phyloP scores from a whole-genome alignment of 2,888 invertebrate genomes.

The Erannis defoliaria region DNA sequence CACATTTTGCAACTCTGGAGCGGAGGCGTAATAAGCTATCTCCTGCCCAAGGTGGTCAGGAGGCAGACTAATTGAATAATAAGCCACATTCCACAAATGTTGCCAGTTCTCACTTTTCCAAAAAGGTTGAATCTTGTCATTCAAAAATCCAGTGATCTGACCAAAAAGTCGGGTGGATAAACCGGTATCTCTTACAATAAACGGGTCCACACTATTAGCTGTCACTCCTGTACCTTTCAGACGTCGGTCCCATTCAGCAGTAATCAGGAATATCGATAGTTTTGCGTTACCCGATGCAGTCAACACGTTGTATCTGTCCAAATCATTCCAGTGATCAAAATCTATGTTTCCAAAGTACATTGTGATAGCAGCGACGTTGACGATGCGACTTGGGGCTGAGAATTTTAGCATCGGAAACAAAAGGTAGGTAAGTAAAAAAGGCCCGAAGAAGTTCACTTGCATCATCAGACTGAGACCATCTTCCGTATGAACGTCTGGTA shows the following conservation, averaged over 20 bases:
- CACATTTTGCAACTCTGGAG: slow-evolving; percentile 56
- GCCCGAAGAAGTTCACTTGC: slow-evolving; percentile 91
- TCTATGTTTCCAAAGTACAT: slow-evolving; percentile 80
- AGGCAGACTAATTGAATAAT: slow-evolving; percentile 48
- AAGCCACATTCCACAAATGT: background rate
- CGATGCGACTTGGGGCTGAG: slow-evolving; percentile 87
- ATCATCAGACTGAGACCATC: slow-evolving; percentile 89
- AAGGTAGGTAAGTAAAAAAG: slow-evolving; percentile 90
- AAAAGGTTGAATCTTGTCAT: slow-evolving; percentile 52
- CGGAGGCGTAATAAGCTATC: slow-evolving; percentile 66
- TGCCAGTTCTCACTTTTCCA: slow-evolving; percentile 51
- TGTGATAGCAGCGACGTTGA: slow-evolving; percentile 87
- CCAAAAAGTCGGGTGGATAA: slow-evolving; percentile 55
- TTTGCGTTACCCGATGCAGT: slow-evolving; percentile 77
- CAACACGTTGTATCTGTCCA: slow-evolving; percentile 62
- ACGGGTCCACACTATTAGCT: slow-evolving; percentile 88
- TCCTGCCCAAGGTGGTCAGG: slow-evolving; percentile 69
- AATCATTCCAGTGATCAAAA: slow-evolving; percentile 74
- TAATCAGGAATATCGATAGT: slow-evolving; percentile 88
- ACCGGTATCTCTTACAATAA: slow-evolving; percentile 69
- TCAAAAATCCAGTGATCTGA: slow-evolving; percentile 62
- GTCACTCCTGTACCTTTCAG: slow-evolving; percentile 87
- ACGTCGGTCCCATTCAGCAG: slow-evolving; percentile 84
- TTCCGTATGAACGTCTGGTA: slow-evolving; percentile 80
- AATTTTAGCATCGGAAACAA: slow-evolving; percentile 83